Conservation (phyloP, 2,113 vertebrate genomes). For the Tretioscincus oriximinensis region DNA sequence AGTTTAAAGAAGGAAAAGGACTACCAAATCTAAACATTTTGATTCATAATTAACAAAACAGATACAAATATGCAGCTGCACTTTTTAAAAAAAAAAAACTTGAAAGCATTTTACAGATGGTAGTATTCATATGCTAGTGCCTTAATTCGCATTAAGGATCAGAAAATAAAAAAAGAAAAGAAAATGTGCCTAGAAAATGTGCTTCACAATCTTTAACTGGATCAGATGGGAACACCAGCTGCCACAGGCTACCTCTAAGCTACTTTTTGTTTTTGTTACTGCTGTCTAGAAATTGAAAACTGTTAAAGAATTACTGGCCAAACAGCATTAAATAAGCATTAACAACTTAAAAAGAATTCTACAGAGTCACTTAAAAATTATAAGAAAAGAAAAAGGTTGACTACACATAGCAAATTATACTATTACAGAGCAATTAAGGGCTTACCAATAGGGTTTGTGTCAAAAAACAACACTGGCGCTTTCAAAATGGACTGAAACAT, state of each 20-base stretch:
- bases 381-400: background rate
- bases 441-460: slow-evolving; percentile 93
- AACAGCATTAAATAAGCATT: background rate
- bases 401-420: background rate
- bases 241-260: too few relatives aligned
- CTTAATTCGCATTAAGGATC: too few relatives aligned
- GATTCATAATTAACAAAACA: background rate
- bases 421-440: background rate
- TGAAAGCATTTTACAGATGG: too few relatives aligned
- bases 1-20: background rate
- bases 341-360: background rate
- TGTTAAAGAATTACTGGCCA: background rate
- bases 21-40: background rate
- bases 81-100: too few relatives aligned
- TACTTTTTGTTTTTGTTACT: too few relatives aligned
- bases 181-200: too few relatives aligned
- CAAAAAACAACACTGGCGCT: slow-evolving; percentile 89
- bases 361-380: background rate
- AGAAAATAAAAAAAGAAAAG: too few relatives aligned
- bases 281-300: background rate
- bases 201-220: too few relatives aligned
- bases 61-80: background rate
- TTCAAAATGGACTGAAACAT: slow-evolving; percentile 89
- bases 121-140: too few relatives aligned
- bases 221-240: too few relatives aligned